Evolutionary conservation across 2,888 invertebrate genomes (phyloP).

Genomic region (Acrocyrtus sp.): DNA sequence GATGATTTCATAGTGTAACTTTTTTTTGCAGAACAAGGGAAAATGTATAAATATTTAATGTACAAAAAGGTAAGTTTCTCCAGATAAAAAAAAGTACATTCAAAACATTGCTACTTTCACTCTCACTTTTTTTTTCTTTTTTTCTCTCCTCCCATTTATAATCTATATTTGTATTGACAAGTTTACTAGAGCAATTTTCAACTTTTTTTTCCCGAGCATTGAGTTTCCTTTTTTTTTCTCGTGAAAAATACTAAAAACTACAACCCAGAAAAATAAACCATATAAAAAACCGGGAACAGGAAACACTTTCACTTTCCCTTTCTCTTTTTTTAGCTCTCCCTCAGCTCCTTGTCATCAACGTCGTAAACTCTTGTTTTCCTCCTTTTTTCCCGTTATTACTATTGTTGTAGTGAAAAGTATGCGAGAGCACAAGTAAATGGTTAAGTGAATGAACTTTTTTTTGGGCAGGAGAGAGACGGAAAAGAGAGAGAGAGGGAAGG

Average conservation of each 20-base stretch:
- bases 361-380: slow-evolving; percentile 21
- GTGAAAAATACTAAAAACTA: too few relatives aligned
- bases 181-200: neutral
- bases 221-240: neutral
- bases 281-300: neutral
- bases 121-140: neutral
- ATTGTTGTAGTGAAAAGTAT: neutral
- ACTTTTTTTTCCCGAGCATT: neutral
- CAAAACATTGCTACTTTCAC: too few relatives aligned
- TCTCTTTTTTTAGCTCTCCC: too few relatives aligned
- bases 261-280: neutral
- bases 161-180: slow-evolving; percentile 12
- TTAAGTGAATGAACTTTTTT: neutral
- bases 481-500: neutral
- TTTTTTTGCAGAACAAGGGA: neutral
- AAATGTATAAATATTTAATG: neutral
- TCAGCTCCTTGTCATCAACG: neutral
- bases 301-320: too few relatives aligned
- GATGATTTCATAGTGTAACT: neutral
- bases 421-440: neutral
- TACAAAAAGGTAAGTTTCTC: neutral
- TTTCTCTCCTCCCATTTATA: neutral
- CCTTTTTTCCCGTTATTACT: neutral
- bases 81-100: slow-evolving; percentile 9
- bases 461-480: neutral